These are phyloP conservation scores for Nerophis lumbriciformis DNA, from an alignment of 2,113 vertebrate genomes.

Conservation along the genomic window DNA sequence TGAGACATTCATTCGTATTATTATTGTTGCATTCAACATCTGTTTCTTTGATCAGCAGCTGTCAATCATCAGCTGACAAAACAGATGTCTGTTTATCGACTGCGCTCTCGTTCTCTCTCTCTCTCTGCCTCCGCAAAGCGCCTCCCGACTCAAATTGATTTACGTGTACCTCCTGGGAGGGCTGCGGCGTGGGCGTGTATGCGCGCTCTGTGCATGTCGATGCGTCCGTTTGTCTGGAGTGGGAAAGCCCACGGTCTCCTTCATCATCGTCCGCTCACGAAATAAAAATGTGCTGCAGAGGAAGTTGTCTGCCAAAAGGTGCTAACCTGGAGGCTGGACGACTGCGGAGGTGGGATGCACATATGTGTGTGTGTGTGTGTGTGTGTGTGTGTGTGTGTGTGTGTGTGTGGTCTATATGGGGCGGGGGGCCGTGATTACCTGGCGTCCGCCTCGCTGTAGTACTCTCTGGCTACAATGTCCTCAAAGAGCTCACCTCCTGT, in stretches of 20 bases:
- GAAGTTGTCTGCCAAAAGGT: not conserved
- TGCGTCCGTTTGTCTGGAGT: constrained; percentile 32
- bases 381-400: too few species aligned
- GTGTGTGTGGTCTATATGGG: not conserved
- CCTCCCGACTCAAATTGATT: constrained; percentile 58
- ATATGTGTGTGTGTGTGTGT: too few species aligned
- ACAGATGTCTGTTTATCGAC: not conserved
- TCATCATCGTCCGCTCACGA: not conserved
- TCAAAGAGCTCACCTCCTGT: constrained; percentile 76
- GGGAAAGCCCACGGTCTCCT: not conserved
- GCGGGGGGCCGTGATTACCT: constrained; percentile 54
- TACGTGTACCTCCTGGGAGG: constrained; percentile 47
- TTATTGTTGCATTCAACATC: too few species aligned
- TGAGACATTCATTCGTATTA: too few species aligned
- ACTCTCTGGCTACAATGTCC: constrained; percentile 75
- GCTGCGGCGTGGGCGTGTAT: constrained; percentile 24
- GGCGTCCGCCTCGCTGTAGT: constrained; percentile 77
- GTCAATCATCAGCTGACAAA: too few species aligned
- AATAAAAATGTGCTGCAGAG: not conserved
- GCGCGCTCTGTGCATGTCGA: constrained; percentile 19
- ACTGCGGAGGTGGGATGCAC: not conserved
- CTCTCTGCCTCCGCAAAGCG: constrained; percentile 37
- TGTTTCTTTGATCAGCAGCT: too few species aligned
- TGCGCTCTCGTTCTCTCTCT: constrained; percentile 14
- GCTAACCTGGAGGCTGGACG: not conserved